Conservation (phyloP, 2,888 invertebrate genomes). For the Andrena bucephala region DNA sequence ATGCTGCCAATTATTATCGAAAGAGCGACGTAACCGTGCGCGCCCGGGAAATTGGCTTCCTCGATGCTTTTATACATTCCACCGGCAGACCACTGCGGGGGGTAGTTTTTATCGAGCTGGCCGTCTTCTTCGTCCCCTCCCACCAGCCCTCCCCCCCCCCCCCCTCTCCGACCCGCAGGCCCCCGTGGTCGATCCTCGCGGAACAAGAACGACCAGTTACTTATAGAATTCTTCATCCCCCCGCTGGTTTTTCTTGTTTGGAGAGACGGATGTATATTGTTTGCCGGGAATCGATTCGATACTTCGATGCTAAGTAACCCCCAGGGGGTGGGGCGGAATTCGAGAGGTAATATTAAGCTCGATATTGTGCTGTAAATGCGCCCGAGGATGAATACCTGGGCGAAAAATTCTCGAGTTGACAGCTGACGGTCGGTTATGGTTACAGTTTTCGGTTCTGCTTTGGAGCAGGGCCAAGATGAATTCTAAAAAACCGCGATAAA, state of each 20-base stretch:
- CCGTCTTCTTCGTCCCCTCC: slow-evolving; percentile 17
- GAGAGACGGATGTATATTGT: slow-evolving; percentile 41
- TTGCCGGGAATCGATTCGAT: slow-evolving; percentile 47
- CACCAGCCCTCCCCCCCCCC: too few relatives aligned
- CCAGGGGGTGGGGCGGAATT: neutral
- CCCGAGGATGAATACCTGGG: neutral
- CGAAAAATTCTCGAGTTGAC: slow-evolving; percentile 25
- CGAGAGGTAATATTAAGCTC: slow-evolving; percentile 37
- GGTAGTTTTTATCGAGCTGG: slow-evolving; percentile 55
- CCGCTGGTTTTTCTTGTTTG: slow-evolving; percentile 11
- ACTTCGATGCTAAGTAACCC: slow-evolving; percentile 30
- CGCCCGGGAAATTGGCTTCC: slow-evolving; percentile 75
- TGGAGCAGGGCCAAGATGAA: neutral
- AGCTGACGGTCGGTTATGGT: neutral
- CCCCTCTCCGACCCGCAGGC: neutral
- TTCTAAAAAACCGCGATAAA: neutral
- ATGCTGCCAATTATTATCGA: slow-evolving; percentile 79
- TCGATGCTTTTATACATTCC: slow-evolving; percentile 66
- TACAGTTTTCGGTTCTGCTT: neutral
- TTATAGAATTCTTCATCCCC: slow-evolving; percentile 37
- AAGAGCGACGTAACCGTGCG: slow-evolving; percentile 73
- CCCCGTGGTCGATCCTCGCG: slow-evolving; percentile 29
- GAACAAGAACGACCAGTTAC: slow-evolving; percentile 35
- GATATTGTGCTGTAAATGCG: slow-evolving; percentile 13
- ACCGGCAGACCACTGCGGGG: slow-evolving; percentile 50